Evolutionary conservation across 2,113 vertebrate species (phyloP).

Genomic region (Megaceryle maxima): DNA sequence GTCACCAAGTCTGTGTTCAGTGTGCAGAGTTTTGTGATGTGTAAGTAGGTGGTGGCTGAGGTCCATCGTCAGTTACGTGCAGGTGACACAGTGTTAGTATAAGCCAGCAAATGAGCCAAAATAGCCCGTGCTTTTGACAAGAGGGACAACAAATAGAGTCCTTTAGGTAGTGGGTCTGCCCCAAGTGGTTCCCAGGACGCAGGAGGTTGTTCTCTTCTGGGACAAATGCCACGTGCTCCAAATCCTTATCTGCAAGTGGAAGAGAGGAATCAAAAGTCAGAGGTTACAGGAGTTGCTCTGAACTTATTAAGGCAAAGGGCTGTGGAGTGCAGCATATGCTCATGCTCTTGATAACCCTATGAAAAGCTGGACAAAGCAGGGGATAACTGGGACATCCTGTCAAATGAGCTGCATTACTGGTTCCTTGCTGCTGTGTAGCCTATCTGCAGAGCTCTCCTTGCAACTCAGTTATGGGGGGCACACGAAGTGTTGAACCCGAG

Average conservation of each 20-base stretch:
- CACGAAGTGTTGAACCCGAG: accelerated
- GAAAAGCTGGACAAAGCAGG: background rate
- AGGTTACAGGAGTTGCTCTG: background rate
- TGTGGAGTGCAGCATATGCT: background rate
- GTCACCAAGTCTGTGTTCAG: background rate
- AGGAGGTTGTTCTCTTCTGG: background rate
- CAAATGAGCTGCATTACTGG: background rate
- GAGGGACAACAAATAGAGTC: background rate
- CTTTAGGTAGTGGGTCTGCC: background rate
- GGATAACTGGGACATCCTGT: background rate
- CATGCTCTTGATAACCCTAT: background rate
- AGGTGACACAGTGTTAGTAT: background rate
- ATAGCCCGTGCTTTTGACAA: background rate
- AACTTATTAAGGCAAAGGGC: accelerated
- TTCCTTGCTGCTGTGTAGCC: background rate
- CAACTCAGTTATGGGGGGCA: accelerated
- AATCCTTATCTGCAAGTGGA: background rate
- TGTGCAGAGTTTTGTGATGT: background rate
- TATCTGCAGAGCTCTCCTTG: background rate
- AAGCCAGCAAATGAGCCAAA: background rate
- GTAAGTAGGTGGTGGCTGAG: background rate
- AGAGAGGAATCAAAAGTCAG: background rate
- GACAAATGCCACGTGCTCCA: accelerated
- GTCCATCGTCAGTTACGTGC: accelerated
- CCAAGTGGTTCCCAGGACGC: background rate